Base-by-base conservation (phyloP, 2,888 invertebrate genomes). In the Gortyna flavago region DNA sequence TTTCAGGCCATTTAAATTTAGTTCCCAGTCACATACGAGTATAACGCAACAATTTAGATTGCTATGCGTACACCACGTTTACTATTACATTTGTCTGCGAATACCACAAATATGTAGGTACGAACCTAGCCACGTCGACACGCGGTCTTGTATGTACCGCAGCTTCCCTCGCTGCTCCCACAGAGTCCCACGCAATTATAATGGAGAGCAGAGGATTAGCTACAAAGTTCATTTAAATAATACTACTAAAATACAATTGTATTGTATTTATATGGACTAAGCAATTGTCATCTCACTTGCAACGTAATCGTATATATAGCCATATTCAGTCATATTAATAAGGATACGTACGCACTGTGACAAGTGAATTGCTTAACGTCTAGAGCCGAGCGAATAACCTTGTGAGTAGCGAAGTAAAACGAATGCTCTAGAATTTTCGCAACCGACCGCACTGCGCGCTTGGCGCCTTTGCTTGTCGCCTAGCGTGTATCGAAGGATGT, bases 201-300 rank as follows among this genome's bases (percentile, higher is more conserved):
- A 91, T 89, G 84, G 87, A 90, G 80, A 83, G 86, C 77, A 86
- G 89, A 86, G 85, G 87, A 91, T 90, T 89, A 90, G 88, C 89
- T 88, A 83, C 85, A 85, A 87, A 89, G 87, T 90, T 89, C 81
- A 90, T 91, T 90, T 89, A 90, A 90, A 91, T 91, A 91, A 89
- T 90, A 89, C 81, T 87, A 87, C 74, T 79, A 85, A 85, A 87
- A 88, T 81, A 86, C 85, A 87, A 87, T 88, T 88, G 78, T 84
- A 82, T 83, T 81, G 71, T 77, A 29, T 16, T n/a, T 77, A n/a
- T 79, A 77, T 77, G 81, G 80, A 80, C 76, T 77, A 79, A 88
- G 84, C 80, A 86, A 77, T 78, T 72, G 51, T 74, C 59, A 72
- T 41, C 62, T 68, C 38, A 57, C 13, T 68, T 25, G 25, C 62